phyloP scores from a whole-genome alignment of 2,113 vertebrate species.

The Otis tarda region DNA sequence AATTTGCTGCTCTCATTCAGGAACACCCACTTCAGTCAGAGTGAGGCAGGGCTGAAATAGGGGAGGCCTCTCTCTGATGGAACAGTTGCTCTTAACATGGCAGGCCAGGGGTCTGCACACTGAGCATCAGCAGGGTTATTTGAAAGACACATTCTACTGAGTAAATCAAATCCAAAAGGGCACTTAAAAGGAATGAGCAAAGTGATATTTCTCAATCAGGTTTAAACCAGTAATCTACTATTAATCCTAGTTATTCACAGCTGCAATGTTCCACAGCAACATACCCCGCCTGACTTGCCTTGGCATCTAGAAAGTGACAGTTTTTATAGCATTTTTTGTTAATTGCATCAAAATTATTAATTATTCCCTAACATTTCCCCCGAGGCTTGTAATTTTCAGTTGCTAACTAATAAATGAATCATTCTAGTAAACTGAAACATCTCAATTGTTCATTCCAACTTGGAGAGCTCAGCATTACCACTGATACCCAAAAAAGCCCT shows the following conservation, averaged over 20 bases:
- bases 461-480: not conserved
- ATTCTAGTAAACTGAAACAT: not conserved
- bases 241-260: not conserved
- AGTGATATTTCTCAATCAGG: not conserved
- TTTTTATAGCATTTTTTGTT: not conserved
- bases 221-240: not conserved
- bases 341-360: not conserved
- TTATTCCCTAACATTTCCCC: not conserved
- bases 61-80: rapidly evolving
- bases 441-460: not conserved
- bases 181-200: not conserved
- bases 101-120: not conserved
- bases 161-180: not conserved
- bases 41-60: not conserved
- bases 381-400: not conserved
- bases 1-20: not conserved
- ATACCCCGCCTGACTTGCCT: rapidly evolving
- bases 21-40: not conserved
- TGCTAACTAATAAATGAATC: not conserved
- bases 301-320: not conserved
- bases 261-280: not conserved
- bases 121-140: not conserved
- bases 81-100: not conserved
- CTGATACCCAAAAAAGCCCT: not conserved
- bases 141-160: not conserved